Percentiles rank a stretch among this genome's conserved stretches.
These are phyloP conservation scores for Gallinago media DNA, from an alignment of 2,113 vertebrate species.

Conservation along the genomic window DNA sequence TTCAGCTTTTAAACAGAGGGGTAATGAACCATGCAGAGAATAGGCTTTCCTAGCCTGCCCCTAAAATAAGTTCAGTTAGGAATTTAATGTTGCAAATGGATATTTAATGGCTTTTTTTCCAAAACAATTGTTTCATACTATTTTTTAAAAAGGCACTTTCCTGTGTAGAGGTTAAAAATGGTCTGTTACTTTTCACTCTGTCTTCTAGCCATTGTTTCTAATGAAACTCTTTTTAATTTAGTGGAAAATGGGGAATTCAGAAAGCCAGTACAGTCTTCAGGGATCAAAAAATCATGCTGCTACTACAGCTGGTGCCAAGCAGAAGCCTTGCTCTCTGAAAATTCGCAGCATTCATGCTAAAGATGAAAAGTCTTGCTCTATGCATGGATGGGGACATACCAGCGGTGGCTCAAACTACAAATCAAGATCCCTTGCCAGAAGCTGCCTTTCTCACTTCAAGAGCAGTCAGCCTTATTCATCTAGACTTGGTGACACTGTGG, in stretches of 20 bases:
- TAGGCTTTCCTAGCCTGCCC: neutral
- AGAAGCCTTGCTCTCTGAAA: slow-evolving; percentile 88
- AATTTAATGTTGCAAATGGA: slow-evolving; percentile 17
- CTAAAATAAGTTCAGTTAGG: slow-evolving; percentile 15
- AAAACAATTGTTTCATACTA: neutral
- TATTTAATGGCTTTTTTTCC: neutral
- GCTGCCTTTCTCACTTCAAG: slow-evolving; percentile 91
- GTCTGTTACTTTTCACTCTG: neutral
- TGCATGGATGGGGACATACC: slow-evolving; percentile 83
- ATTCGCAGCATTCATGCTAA: slow-evolving; percentile 82
- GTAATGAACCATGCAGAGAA: slow-evolving; percentile 41
- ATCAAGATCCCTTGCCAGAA: slow-evolving; percentile 83
- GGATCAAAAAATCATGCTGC: slow-evolving; percentile 82
- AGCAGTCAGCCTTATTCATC: slow-evolving; percentile 84
- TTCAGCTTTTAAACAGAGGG: slow-evolving; percentile 25
- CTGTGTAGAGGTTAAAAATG: neutral
- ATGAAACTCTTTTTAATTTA: slow-evolving; percentile 64
- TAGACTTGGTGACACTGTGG: slow-evolving; percentile 80
- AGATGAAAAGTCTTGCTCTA: slow-evolving; percentile 82
- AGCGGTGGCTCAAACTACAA: slow-evolving; percentile 80
- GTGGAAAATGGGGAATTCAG: slow-evolving; percentile 95
- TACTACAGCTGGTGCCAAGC: slow-evolving; percentile 81
- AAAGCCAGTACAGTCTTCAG: slow-evolving; percentile 96
- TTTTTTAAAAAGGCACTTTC: slow-evolving; percentile 19
- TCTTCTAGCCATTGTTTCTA: slow-evolving; percentile 26